Conservation (phyloP, 2,113 vertebrate species). For the Piprites chloris region DNA sequence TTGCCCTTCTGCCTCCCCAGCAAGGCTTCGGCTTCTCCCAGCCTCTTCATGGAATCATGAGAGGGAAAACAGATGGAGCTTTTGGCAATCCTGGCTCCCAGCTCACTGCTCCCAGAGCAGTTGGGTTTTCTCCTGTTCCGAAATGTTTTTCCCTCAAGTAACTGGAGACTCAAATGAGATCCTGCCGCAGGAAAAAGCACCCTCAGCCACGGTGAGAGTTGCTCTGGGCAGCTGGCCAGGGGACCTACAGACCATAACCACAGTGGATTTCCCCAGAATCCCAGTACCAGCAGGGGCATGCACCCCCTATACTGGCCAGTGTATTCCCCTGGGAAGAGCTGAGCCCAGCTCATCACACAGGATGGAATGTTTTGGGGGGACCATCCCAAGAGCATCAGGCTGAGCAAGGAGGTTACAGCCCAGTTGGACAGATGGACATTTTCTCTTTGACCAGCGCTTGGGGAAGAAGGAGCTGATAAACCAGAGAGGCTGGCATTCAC, state of each 20-base stretch:
- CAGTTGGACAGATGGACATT: background rate
- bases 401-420: background rate
- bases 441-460: background rate
- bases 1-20: background rate
- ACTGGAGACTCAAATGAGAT: slow-evolving; percentile 16
- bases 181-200: background rate
- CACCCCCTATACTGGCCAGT: fast-evolving
- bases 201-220: background rate
- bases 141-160: background rate
- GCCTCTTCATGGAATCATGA: background rate
- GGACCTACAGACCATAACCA: background rate
- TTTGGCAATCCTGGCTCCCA: slow-evolving; percentile 43
- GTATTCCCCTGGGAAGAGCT: background rate
- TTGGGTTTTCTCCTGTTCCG: slow-evolving; percentile 59
- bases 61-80: slow-evolving; percentile 64
- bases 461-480: background rate
- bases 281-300: fast-evolving
- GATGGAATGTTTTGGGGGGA: background rate
- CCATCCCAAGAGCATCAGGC: fast-evolving
- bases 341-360: background rate
- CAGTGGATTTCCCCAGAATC: background rate
- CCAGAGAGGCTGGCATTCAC: fast-evolving
- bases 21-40: background rate
- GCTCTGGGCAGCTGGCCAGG: background rate
- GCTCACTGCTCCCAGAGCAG: background rate